Evolutionary conservation across 2,113 vertebrate genomes (phyloP), one percentile per base, ranked within the genome.

Genomic region (Asarcornis scutulata): DNA sequence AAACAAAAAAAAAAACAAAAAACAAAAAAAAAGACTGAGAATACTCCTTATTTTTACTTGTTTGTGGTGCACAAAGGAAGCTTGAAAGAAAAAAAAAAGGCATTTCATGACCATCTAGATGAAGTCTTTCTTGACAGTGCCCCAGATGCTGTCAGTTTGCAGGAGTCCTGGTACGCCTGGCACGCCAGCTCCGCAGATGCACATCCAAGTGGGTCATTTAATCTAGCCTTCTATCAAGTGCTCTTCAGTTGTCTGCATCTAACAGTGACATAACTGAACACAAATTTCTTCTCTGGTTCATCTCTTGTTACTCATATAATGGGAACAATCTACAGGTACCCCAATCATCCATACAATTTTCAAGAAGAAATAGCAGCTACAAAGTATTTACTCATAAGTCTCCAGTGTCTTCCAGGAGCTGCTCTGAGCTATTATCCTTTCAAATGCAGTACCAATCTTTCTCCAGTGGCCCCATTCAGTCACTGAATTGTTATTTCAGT

Each of bases 91-190:
- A 80, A 78, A 78, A 27, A 0, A 22, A 26, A 6, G 31, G 36
- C 36, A 10, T 76, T 71, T 66, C n/a, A 34, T 34, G 56, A 50
- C 31, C 64, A 53, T 4, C 53, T 13, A 73, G 42, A n/a, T 79
- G 36, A 0, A 34, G 48, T 11, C 40, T 18, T 62, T 50, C 36
- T 11, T 63, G 36, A 25, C 58, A 23, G n/a, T 6, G 9, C 69
- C 76, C 59, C 32, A 3, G 11, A 34, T 9, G 16, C 17, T 12
- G 8, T 9, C 22, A 14, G 15, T 22, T 2, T 5, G 27, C 31
- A 21, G 52, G 36, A 44, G 21, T 32, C 26, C 25, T 23, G 53
- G 14, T 12, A 59, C 0, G 1, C 34, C 55, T 0, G 0, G 17
- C 25, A 12, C 0, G 1, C 34, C 77, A 58, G 55, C 46, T 52